Evolutionary conservation across 64 coral and sea anemone species (phyloP), one percentile per base, ranked within the genome.

Genomic region (Pocillopora damicornis): DNA sequence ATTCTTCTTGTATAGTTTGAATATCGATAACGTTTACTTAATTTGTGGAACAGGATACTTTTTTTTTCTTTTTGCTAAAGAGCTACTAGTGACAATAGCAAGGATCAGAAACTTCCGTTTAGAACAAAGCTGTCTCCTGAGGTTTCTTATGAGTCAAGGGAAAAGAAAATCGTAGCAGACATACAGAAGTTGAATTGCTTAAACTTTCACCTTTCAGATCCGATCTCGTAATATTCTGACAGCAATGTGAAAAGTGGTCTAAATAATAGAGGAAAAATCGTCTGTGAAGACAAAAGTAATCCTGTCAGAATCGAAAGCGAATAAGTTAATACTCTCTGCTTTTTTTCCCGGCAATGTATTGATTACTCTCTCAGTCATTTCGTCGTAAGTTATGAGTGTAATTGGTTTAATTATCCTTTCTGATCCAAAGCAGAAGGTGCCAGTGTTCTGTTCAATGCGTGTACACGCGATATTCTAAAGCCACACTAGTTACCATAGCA

Each of bases 21-120:
- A 51, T 51, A 51, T 51, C 42, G 42, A 51, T 51, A 51, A 51
- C 42, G 42, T 51, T 51, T 4, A 51, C 42, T 51, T 51, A 51
- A 51, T 51, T 51, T 51, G 2, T 51, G 2, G 42, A 51, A 51
- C 7, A 51, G 42, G 42, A 51, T 51, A 1, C 42, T 51, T 4
- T 51, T 51, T 51, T 51, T 51, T 51, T 51, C 7, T 7, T 51
- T 51, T 51, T 51, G 42, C 42, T 7, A 51, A 51, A 51, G 42
- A 51, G 42, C 42, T 51, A 51, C 42, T 9, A 63, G 11, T 63
- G 61, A 63, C 61, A 37, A 66, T 16, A 60, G 10, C 42, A 42
- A 61, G 81, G 72, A 72, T 85, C 56, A 38, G 62, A 85, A 69
- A 73, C 38, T 45, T 58, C 36, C 38, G 11, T 85, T 85, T 20